phyloP scores from a whole-genome alignment of 2,113 vertebrate species.

The Orthonyx spaldingii region DNA sequence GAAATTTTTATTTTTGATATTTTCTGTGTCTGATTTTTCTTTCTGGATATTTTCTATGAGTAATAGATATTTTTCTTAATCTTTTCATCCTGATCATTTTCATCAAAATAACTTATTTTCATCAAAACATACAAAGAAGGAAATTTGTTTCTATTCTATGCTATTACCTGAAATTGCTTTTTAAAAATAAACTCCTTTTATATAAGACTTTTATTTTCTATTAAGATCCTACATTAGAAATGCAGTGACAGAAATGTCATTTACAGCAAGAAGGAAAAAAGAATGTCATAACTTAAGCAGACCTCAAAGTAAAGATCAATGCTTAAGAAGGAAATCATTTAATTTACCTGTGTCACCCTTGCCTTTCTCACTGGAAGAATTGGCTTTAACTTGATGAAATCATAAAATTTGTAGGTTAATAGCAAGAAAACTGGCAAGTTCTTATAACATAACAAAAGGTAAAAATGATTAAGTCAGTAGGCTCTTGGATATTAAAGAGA shows the following conservation, averaged over 20 bases:
- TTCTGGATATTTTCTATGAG: not conserved
- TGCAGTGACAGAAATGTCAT: not conserved
- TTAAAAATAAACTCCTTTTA: not conserved
- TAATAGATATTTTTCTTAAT: not conserved
- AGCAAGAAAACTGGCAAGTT: constrained; percentile 11
- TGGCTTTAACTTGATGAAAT: not conserved
- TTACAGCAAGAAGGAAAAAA: not conserved
- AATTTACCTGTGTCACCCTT: not conserved
- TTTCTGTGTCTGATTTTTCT: not conserved
- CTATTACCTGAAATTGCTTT: not conserved
- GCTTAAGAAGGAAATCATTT: not conserved
- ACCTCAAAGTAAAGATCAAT: not conserved
- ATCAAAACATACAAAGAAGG: not conserved
- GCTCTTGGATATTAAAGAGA: constrained; percentile 32
- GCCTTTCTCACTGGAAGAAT: not conserved
- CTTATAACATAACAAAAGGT: constrained; percentile 10
- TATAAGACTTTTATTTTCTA: not conserved
- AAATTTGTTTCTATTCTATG: not conserved
- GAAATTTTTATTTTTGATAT: not conserved
- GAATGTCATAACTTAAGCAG: not conserved
- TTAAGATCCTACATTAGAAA: not conserved
- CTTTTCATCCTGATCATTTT: not conserved
- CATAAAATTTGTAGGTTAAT: not conserved
- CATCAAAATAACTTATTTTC: not conserved
- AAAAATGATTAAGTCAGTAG: constrained; percentile 27